These are phyloP conservation scores for Celastrina argiolus DNA, from an alignment of 2,888 invertebrate genomes.

Conservation along the genomic window DNA sequence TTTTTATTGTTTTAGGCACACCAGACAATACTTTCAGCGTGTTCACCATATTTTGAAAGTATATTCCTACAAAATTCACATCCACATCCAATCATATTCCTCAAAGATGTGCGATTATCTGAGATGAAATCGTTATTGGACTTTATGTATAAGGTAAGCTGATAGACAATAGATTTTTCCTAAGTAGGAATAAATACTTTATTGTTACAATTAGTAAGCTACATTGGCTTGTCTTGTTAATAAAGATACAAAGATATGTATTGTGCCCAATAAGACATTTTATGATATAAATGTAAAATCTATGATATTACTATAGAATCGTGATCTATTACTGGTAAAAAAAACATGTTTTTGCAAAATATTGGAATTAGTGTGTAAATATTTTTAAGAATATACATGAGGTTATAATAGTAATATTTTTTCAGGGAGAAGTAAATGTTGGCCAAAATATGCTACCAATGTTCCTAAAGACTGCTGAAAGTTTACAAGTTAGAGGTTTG, in stretches of 20 bases:
- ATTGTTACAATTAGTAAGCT: too few relatives aligned
- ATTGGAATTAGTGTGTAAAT: too few relatives aligned
- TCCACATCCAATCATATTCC: conserved; percentile 94
- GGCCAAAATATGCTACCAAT: conserved; percentile 93
- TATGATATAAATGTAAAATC: too few relatives aligned
- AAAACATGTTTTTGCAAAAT: too few relatives aligned
- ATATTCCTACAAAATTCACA: conserved; percentile 92
- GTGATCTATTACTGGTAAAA: too few relatives aligned
- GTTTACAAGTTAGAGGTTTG: conserved; percentile 91
- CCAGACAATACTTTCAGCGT: conserved; percentile 94
- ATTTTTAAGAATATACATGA: too few relatives aligned
- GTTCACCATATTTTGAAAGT: conserved; percentile 95
- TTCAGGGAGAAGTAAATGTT: conserved; percentile 89
- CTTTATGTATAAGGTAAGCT: conserved; percentile 92
- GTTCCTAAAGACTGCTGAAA: conserved; percentile 95
- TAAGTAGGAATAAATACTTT: not conserved
- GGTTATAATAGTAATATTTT: conserved; percentile 33
- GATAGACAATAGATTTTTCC: too few relatives aligned
- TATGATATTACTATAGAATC: too few relatives aligned
- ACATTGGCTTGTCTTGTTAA: too few relatives aligned
- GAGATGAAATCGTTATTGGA: conserved; percentile 93
- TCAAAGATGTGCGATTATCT: conserved; percentile 93
- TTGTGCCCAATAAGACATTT: too few relatives aligned
- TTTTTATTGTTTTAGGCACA: conserved; percentile 83
- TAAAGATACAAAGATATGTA: too few relatives aligned